These are phyloP conservation scores for Drosophila nigricruria DNA, from an alignment of 2,888 invertebrate species.

Conservation along the genomic window DNA sequence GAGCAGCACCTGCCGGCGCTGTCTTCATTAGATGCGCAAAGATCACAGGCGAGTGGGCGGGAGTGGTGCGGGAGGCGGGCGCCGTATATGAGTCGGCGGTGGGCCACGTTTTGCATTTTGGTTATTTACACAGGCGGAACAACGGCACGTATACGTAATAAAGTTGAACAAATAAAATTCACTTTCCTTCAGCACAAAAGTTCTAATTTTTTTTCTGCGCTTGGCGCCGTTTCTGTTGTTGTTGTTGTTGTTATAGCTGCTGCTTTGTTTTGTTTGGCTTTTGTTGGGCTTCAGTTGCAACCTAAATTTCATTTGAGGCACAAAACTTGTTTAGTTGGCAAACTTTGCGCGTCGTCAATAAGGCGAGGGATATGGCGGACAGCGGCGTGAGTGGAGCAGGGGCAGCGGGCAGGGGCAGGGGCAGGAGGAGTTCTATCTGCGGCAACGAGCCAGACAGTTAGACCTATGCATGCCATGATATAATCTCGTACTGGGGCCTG, in stretches of 20 bases:
- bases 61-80: neutral
- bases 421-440: constrained; percentile 17
- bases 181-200: constrained; percentile 77
- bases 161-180: constrained; percentile 81
- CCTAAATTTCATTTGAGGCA: constrained; percentile 82
- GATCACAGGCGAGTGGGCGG: constrained; percentile 41
- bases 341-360: constrained; percentile 80
- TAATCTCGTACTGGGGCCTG: constrained; percentile 58
- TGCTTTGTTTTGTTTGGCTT: constrained; percentile 72
- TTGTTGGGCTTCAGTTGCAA: constrained; percentile 81
- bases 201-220: constrained; percentile 73
- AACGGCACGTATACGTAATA: constrained; percentile 81
- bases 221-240: constrained; percentile 14
- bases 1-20: constrained; percentile 69
- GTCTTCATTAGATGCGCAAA: constrained; percentile 69
- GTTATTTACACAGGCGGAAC: constrained; percentile 75
- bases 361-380: constrained; percentile 50
- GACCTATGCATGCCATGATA: constrained; percentile 73
- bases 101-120: constrained; percentile 74
- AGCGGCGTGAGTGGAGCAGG: constrained; percentile 1
- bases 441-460: constrained; percentile 65
- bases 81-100: neutral
- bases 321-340: constrained; percentile 82
- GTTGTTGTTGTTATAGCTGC: constrained; percentile 37
- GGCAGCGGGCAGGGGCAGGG: neutral